Evolutionary conservation across 2,888 invertebrate species (phyloP), one percentile per base, ranked within the genome.

Genomic region (Caenorhabditis japonica): DNA sequence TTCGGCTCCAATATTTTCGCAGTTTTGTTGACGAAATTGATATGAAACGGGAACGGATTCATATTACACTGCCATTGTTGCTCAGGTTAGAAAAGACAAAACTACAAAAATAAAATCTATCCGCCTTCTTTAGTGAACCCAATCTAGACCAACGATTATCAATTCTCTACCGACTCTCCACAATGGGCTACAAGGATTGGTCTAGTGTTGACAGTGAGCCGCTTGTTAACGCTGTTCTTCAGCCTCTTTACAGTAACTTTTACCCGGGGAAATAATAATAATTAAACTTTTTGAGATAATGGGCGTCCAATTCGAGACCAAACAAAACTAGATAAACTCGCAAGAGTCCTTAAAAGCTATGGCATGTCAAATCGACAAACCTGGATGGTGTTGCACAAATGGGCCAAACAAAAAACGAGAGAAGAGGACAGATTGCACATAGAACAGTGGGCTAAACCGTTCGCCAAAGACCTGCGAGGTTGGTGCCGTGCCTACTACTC

Each of bases 1-100:
- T 77, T 21, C 52, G 79, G 13, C 60, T 82, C 4, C 75, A 79
- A 27, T 75, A 77, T 43, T 77, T 84, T 19, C 39, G 60, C 12
- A 58, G 39, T 10, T 80, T 83, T 27, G 47, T 77, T 13, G 83
- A 84, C 58, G 64, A 76, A 19, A 72, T 84, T 7, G 84, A 84
- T 55, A 47, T 47, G 10, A 61, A 56, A 38, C 59, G 84, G 8
- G 75, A 76, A 15, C 70, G 84, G 21, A 55, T 68, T 25, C 84
- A 84, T 44, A 49, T 84, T 2, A 73, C 80, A 25, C 49, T 84
- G 2, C 84, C 84, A 0, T 41, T 81, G 15, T 36, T 82, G 19
- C 68, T 77, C 3, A 56, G 62, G 62, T 62, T 4, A 5, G 21
- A 19, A 30, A 3, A 3, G 21, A 19, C 30, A 4, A 13, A n/a